phyloP scores from a whole-genome alignment of 1,140 invertebrate genomes.

The Hyles vespertilio region DNA sequence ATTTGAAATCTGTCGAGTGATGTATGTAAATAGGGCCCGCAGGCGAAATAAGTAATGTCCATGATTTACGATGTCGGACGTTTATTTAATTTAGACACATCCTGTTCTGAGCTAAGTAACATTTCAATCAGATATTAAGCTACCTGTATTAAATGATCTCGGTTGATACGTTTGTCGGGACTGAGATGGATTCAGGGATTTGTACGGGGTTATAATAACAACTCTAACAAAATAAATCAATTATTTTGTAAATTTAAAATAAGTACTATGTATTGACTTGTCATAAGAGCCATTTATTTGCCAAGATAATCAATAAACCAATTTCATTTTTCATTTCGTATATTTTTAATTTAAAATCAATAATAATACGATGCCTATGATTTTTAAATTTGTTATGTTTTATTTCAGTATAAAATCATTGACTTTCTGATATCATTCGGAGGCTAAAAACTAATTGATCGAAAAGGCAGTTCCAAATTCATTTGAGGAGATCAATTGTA shows the following conservation, averaged over 20 bases:
- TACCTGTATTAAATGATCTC: conserved; percentile 14
- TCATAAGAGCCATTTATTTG: too few species aligned
- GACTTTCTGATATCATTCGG: background rate
- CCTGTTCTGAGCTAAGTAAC: conserved; percentile 6
- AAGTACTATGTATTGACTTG: too few species aligned
- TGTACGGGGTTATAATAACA: background rate
- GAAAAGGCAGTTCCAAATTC: too few species aligned
- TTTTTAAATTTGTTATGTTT: too few species aligned
- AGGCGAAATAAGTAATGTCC: conserved; percentile 1
- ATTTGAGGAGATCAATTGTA: too few species aligned
- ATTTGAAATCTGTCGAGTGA: background rate
- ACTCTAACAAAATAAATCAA: too few species aligned
- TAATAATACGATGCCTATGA: too few species aligned
- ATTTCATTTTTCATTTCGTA: too few species aligned
- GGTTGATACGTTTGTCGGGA: conserved; percentile 4
- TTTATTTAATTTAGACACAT: conserved; percentile 14
- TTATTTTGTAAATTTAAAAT: too few species aligned
- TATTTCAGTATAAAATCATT: background rate
- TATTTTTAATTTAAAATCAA: too few species aligned
- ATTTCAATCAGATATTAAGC: conserved; percentile 15
- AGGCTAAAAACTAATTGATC: background rate
- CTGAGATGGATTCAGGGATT: background rate
- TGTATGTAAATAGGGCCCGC: background rate
- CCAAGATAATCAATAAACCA: too few species aligned
- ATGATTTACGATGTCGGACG: conserved; percentile 7